These are phyloP conservation scores for Saguinus midas DNA, from an alignment of 2,113 vertebrate genomes.

Conservation along the genomic window DNA sequence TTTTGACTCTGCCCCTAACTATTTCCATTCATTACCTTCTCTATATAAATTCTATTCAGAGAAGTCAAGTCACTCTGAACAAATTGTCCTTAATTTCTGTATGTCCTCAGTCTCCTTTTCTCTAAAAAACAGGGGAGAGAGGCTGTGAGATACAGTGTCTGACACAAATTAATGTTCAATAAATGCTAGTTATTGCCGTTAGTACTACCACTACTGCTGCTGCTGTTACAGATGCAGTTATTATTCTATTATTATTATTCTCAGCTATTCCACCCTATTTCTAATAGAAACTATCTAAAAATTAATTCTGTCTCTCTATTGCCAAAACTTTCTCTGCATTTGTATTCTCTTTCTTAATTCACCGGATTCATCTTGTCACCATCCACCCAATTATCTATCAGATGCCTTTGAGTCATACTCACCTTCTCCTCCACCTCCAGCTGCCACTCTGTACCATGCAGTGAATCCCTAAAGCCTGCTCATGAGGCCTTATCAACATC, in stretches of 20 bases:
- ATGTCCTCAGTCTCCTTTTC: neutral
- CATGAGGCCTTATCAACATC: neutral
- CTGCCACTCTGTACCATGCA: neutral
- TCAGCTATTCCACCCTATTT: neutral
- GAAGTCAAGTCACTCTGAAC: neutral
- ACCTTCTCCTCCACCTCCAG: neutral
- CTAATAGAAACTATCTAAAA: neutral
- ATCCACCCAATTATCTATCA: neutral
- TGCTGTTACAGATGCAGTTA: neutral
- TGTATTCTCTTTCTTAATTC: neutral
- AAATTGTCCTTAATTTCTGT: neutral
- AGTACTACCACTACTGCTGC: neutral
- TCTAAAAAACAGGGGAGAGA: neutral
- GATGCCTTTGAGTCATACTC: neutral
- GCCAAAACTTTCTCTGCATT: neutral
- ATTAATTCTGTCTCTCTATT: neutral
- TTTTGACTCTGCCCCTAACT: neutral
- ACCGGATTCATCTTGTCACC: neutral
- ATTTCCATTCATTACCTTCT: neutral
- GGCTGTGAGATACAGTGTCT: neutral
- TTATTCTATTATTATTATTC: neutral
- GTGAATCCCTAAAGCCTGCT: neutral
- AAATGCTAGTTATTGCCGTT: too few species aligned
- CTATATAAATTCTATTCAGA: neutral
- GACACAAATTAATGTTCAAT: neutral